These are phyloP conservation scores for Corbicula japonica DNA, from an alignment of 2,888 invertebrate genomes.

Conservation along the genomic window DNA sequence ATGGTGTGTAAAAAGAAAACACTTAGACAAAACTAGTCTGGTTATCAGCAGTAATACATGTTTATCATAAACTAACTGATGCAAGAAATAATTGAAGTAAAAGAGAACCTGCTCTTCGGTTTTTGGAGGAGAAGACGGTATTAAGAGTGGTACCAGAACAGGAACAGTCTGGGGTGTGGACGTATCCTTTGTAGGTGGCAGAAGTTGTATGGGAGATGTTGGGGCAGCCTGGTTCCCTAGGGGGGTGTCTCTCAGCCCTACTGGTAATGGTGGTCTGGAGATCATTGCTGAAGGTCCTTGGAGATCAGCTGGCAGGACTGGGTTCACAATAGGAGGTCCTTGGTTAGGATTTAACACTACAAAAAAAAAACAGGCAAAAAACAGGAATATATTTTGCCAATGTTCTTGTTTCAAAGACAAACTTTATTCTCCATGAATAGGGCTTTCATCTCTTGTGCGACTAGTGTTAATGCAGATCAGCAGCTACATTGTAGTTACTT, in stretches of 20 bases:
- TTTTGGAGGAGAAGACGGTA: slow-evolving; percentile 50
- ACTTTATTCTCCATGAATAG: too few species aligned
- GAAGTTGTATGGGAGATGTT: slow-evolving; percentile 70
- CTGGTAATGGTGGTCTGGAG: slow-evolving; percentile 41
- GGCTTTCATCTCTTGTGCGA: too few species aligned
- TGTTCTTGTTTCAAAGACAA: too few species aligned
- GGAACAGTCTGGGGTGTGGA: slow-evolving; percentile 78
- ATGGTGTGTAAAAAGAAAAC: too few species aligned
- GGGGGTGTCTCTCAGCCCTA: slow-evolving; percentile 60
- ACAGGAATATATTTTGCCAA: too few species aligned
- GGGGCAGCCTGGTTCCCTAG: slow-evolving; percentile 63
- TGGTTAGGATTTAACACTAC: slow-evolving; percentile 55
- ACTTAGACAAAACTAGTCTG: too few species aligned
- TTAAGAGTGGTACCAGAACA: slow-evolving; percentile 73
- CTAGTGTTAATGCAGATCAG: too few species aligned
- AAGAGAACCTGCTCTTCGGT: slow-evolving; percentile 38
- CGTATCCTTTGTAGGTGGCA: slow-evolving; percentile 74
- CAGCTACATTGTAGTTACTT: too few species aligned
- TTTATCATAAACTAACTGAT: too few species aligned
- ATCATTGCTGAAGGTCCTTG: slow-evolving; percentile 37
- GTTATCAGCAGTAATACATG: too few species aligned
- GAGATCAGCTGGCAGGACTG: slow-evolving; percentile 52
- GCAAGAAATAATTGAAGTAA: too few species aligned
- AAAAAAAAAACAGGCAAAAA: slow-evolving; percentile 17
- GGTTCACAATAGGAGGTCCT: slow-evolving; percentile 59